Base-by-base conservation (phyloP, 2,888 invertebrate species). In the Crossocerus cetratus region DNA sequence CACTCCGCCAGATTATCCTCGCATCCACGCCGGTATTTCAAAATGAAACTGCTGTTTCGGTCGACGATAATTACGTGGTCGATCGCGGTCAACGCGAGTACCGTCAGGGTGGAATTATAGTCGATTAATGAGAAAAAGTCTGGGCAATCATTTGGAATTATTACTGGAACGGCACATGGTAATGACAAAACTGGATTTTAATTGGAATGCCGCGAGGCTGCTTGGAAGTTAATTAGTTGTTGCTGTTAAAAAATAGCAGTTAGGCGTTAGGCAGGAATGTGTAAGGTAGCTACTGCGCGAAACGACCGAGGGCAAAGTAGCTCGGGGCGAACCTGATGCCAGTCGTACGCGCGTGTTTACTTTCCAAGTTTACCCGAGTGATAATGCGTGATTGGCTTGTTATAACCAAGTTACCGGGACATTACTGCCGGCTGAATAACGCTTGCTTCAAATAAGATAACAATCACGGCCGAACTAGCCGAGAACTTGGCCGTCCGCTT, bases 381-480 rank as follows among this genome's bases (percentile, higher is more conserved):
- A 72, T 73, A 76, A 79, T 73, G 65, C 71, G 57, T 69, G 71
- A 76, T 76, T 76, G 72, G 73, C 68, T 64, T 62, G 61, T 21
- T 79, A 63, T 71, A 79, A 62, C 76, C 49, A 63, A 21, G 42
- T 56, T 44, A 55, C 13, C 54, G 43, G 61, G 61, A 65, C 62
- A 64, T 74, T 67, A 69, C 65, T 59, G 65, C 62, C 59, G 32
- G 57, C 55, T 23, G 64, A 68, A 68, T 69, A 75, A 62, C 58
- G 55, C 65, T 64, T 23, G 58, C 49, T 23, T 23, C 49, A 58
- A 68, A 68, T 57, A 59, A 58, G 64, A 72, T 79, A 76, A 76
- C 64, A 56, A 44, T 23, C 65, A 64, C 45, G 20, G 21, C 14
- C 45, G 16, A 8, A 42, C 22, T 20, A 58, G 21, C 42, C 14